These are phyloP conservation scores for Heteromurus nitidus DNA, from an alignment of 2,888 invertebrate species.

Conservation along the genomic window DNA sequence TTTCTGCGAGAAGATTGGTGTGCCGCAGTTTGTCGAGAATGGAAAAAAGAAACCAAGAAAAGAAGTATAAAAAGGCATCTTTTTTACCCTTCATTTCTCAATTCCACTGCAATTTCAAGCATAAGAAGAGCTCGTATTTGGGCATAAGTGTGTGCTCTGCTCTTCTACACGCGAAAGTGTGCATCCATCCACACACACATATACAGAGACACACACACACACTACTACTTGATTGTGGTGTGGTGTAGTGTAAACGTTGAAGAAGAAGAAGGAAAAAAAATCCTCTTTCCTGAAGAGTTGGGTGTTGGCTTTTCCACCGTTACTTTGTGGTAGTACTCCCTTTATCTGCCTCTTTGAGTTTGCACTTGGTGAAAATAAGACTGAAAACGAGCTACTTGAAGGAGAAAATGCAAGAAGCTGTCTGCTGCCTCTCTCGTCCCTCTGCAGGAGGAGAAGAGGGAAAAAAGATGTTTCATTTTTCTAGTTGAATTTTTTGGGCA, in stretches of 20 bases:
- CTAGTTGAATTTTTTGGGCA: slow-evolving; percentile 36
- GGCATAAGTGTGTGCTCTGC: no score
- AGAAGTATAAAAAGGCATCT: slow-evolving; percentile 24
- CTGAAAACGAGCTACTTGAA: slow-evolving; percentile 20
- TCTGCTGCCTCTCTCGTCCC: no score
- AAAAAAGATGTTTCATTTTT: slow-evolving; percentile 43
- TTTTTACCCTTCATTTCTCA: slow-evolving; percentile 53
- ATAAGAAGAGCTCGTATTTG: slow-evolving; percentile 37
- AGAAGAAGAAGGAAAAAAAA: neutral
- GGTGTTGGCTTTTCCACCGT: slow-evolving; percentile 48
- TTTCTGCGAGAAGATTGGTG: slow-evolving; percentile 2
- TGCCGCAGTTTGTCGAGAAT: slow-evolving; percentile 18
- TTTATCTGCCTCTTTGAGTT: slow-evolving; percentile 30
- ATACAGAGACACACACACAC: no score
- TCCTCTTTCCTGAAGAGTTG: neutral
- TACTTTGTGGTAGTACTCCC: neutral
- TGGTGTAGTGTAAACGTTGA: no score
- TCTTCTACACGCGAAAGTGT: no score
- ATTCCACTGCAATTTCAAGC: slow-evolving; percentile 54
- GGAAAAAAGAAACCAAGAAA: slow-evolving; percentile 18
- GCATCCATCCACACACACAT: no score
- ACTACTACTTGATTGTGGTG: no score
- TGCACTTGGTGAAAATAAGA: slow-evolving; percentile 6
- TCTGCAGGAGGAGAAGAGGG: no score
- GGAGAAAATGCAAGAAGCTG: no score